phyloP scores from a whole-genome alignment of 2,888 invertebrate species.

The Xylocampa areola region DNA sequence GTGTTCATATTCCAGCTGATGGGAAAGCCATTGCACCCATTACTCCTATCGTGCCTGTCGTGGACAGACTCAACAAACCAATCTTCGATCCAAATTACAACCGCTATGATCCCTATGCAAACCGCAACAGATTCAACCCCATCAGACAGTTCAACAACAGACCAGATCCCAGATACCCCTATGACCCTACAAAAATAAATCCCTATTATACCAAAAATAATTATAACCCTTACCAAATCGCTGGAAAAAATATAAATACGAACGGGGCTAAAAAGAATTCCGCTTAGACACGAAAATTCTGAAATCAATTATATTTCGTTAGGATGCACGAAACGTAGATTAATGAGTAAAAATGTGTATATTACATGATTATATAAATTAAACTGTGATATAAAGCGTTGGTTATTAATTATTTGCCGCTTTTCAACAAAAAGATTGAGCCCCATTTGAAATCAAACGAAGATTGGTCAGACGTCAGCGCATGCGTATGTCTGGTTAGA shows the following conservation, averaged over 20 bases:
- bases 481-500: not conserved
- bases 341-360: conserved; percentile 16
- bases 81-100: conserved; percentile 66
- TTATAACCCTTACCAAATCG: conserved; percentile 57
- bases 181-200: conserved; percentile 62
- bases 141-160: conserved; percentile 67
- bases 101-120: conserved; percentile 67
- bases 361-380: conserved; percentile 27
- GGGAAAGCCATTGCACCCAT: conserved; percentile 83
- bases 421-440: no score
- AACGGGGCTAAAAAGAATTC: conserved; percentile 59
- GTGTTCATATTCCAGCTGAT: conserved; percentile 91
- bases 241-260: conserved; percentile 40
- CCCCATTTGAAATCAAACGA: no score
- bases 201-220: conserved; percentile 56
- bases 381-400: conserved; percentile 33
- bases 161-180: conserved; percentile 67
- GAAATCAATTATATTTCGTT: not conserved
- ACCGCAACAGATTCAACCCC: conserved; percentile 58
- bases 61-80: conserved; percentile 64
- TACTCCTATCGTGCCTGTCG: conserved; percentile 64
- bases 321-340: conserved; percentile 1
- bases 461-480: not conserved
- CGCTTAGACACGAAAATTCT: conserved; percentile 9
- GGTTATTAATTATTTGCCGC: conserved; percentile 4